Percentiles rank a stretch among this genome's conserved stretches.
Conservation (phyloP, 1,140 invertebrate species). For the Drosophila oshimai region DNA sequence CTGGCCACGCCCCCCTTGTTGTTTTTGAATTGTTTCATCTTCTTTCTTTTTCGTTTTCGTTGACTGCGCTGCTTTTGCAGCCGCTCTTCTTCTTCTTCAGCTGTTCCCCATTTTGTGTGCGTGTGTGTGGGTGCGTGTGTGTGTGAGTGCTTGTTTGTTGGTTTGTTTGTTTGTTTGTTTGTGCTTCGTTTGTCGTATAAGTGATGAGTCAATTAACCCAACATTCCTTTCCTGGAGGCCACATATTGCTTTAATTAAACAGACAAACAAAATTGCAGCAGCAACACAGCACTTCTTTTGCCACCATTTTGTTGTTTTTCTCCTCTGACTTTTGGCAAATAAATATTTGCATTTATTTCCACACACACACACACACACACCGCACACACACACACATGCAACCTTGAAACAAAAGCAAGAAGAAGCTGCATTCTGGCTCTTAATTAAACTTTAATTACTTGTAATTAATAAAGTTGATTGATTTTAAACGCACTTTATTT, state of each 20-base stretch:
- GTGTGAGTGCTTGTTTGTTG: constrained; percentile 11
- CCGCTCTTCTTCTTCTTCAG: constrained; percentile 1
- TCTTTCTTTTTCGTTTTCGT: constrained; percentile 6
- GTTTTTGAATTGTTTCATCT: constrained; percentile 4
- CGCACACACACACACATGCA: constrained; percentile 25
- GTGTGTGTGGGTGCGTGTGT: constrained; percentile 3
- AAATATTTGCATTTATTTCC: constrained; percentile 68
- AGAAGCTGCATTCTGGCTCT: constrained; percentile 26
- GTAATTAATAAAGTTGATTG: constrained; percentile 75
- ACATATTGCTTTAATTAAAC: constrained; percentile 81
- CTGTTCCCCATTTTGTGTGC: constrained; percentile 49
- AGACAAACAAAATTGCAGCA: constrained; percentile 71
- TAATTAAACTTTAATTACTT: constrained; percentile 79
- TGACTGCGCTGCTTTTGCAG: constrained; percentile 3
- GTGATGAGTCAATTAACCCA: constrained; percentile 81
- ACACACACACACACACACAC: background rate
- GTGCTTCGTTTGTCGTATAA: constrained; percentile 79
- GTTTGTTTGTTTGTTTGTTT: constrained; percentile 72
- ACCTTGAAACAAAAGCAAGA: constrained; percentile 63
- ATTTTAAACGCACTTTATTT: constrained; percentile 37
- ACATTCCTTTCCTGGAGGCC: constrained; percentile 79
- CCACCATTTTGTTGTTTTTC: constrained; percentile 39
- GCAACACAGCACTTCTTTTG: constrained; percentile 58
- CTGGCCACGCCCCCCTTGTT: background rate
- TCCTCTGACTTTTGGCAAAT: constrained; percentile 58